Evolutionary conservation across 2,113 vertebrate species (phyloP).

Genomic region (Hemicordylus capensis): DNA sequence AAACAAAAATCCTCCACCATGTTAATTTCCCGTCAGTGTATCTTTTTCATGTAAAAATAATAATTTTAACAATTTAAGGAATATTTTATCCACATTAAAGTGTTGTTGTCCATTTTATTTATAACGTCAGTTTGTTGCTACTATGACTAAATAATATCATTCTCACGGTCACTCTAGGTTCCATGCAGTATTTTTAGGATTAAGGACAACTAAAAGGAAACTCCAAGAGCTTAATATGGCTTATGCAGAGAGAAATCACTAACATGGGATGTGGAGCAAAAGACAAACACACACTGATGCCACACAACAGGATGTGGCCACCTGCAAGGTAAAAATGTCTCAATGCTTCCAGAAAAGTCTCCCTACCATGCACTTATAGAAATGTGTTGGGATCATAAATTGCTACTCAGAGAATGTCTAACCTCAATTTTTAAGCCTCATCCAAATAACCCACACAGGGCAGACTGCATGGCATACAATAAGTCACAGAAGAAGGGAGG

Average conservation of each 20-base stretch:
- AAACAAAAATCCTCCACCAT: too few species aligned
- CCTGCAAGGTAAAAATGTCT: neutral
- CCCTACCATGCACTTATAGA: neutral
- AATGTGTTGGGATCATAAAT: neutral
- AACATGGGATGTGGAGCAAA: neutral
- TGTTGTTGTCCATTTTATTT: neutral
- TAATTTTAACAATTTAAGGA: too few species aligned
- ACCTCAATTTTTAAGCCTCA: conserved; percentile 20
- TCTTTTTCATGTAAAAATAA: too few species aligned
- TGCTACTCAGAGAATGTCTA: conserved; percentile 2
- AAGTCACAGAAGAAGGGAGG: neutral
- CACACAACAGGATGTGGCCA: conserved; percentile 1
- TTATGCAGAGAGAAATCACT: neutral
- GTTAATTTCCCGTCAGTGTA: too few species aligned
- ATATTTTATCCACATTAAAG: neutral
- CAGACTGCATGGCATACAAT: neutral
- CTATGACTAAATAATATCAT: neutral
- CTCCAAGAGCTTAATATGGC: neutral
- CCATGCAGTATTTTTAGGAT: neutral
- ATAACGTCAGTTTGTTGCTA: neutral
- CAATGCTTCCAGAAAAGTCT: conserved; percentile 10
- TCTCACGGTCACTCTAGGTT: neutral
- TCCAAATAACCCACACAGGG: neutral
- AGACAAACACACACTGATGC: neutral
- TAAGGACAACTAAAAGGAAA: neutral